phyloP scores from a whole-genome alignment of 2,888 invertebrate genomes.

The Agriopis aurantiaria region DNA sequence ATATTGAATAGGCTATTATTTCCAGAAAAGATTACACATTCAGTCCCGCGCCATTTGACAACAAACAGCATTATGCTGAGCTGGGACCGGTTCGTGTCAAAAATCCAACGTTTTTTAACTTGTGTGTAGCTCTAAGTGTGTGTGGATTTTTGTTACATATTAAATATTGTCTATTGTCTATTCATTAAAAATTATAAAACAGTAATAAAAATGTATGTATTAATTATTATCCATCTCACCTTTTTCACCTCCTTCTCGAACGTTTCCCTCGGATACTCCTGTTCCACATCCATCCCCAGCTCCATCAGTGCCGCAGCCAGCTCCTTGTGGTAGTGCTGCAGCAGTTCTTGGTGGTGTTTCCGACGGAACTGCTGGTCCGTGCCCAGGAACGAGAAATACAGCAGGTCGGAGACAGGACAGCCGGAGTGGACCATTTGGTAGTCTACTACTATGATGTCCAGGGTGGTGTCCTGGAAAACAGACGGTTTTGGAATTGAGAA shows the following conservation, averaged over 20 bases:
- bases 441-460: constrained; percentile 58
- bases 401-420: constrained; percentile 57
- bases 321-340: constrained; percentile 57
- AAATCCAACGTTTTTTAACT: too few species aligned
- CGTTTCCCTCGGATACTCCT: constrained; percentile 59
- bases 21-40: too few species aligned
- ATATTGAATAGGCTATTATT: too few species aligned
- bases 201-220: background rate
- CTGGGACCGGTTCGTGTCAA: too few species aligned
- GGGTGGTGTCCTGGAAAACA: constrained; percentile 46
- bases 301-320: constrained; percentile 54
- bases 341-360: constrained; percentile 50
- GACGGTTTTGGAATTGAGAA: background rate
- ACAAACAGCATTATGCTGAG: too few species aligned
- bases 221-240: constrained; percentile 50
- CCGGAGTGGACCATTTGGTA: constrained; percentile 64
- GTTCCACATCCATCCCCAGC: constrained; percentile 55
- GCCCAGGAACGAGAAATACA: constrained; percentile 64
- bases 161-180: too few species aligned
- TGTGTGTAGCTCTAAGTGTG: too few species aligned
- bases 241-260: constrained; percentile 63
- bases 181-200: too few species aligned
- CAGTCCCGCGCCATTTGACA: too few species aligned
- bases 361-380: constrained; percentile 64
- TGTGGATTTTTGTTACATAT: too few species aligned